Evolutionary conservation across 1,140 invertebrate species (phyloP), one percentile per base, ranked within the genome.

Genomic region (Mercenaria mercenaria): DNA sequence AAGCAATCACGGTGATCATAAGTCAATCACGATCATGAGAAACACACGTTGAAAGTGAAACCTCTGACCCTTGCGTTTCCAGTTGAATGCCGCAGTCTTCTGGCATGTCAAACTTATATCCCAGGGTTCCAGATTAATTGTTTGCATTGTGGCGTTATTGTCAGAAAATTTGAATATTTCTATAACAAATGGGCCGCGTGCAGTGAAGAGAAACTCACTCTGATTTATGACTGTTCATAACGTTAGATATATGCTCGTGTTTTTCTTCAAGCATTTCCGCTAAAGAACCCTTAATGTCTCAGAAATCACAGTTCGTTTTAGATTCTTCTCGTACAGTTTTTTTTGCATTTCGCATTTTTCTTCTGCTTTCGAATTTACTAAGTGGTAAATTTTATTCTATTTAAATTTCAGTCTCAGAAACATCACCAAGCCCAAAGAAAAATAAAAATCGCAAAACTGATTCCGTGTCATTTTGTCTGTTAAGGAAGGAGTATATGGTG

Each of bases 91-190:
- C 4, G 15, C 39, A 72, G 39, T 29, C 64, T 52, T 87, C 64
- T 77, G 74, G 67, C 84, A 64, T 87, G 84, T 52, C 74, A 87
- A 67, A 87, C 84, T 67, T 87, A 77, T 77, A 77, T 76, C 20
- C 52, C 84, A n/a, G 50, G 50, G 26, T 67, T 47, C 56, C 43
- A 77, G 64, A 87, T 87, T 87, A 87, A 87, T 87, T 87, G 84
- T 47, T 67, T 15, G 41, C 37, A 37, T 39, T 56, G 69, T 52
- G 84, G 74, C 72, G 69, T 77, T 67, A 52, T 20, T 87, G 84
- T 87, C 84, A 87, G 84, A 87, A 87, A 41, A 87, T 87, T 87
- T 87, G 67, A 87, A 87, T 87, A 87, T 87, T 87, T 47, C 29
- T 39, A 76, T 64, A 77, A 87, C 74, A 87, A 87, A 87, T 87